phyloP scores from a whole-genome alignment of 2,888 invertebrate genomes.

The Acrobasis suavella region DNA sequence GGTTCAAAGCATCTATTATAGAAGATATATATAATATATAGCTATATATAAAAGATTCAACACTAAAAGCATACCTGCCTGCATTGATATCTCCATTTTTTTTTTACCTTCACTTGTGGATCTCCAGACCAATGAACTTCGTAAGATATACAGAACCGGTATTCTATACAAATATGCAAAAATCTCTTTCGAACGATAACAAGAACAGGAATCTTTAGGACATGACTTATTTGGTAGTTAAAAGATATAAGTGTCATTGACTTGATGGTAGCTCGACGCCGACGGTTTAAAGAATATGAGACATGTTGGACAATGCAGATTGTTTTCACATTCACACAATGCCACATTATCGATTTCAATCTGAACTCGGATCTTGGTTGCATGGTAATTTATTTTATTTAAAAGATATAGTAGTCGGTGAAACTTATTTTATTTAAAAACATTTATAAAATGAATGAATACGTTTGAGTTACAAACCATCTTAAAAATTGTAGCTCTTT shows the following conservation, averaged over 20 bases:
- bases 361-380: background rate
- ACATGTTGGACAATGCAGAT: background rate
- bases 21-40: no score
- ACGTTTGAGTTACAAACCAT: no score
- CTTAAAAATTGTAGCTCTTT: no score
- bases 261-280: background rate
- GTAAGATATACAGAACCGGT: background rate
- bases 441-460: no score
- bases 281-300: background rate
- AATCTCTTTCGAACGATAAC: background rate
- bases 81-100: no score
- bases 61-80: no score
- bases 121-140: background rate
- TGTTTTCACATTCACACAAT: background rate
- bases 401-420: no score
- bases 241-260: background rate
- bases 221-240: no score
- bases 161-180: background rate
- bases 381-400: no score
- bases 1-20: no score
- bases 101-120: background rate
- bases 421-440: no score
- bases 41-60: no score
- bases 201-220: background rate
- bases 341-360: constrained; percentile 3